A percentile compares a stretch with the other conserved stretches of the same genome.
Conservation (phyloP, 2,113 vertebrate species). For the Cichladusa arquata region DNA sequence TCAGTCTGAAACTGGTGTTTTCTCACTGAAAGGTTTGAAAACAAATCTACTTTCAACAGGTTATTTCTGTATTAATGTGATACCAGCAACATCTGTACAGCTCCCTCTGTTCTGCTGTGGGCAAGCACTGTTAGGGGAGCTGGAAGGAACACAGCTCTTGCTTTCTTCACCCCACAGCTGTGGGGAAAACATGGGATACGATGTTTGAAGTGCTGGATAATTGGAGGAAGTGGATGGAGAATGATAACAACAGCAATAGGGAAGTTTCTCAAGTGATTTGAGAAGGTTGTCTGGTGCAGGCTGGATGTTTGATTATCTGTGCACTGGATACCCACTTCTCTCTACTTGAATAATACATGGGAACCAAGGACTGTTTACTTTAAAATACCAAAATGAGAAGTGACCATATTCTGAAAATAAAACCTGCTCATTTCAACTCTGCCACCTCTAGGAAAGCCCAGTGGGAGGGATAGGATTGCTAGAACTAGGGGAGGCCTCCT, state of each 20-base stretch:
- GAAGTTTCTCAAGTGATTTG: constrained; percentile 26
- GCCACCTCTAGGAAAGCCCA: constrained; percentile 7
- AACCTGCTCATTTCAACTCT: constrained; percentile 41
- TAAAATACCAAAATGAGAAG: constrained; percentile 62
- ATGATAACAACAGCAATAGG: constrained; percentile 21
- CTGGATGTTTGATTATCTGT: constrained; percentile 51
- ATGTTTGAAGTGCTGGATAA: constrained; percentile 62
- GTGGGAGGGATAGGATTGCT: constrained; percentile 40
- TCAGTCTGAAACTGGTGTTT: background rate
- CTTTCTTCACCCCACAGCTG: constrained; percentile 37
- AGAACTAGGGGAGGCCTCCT: background rate
- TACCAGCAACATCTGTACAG: constrained; percentile 27
- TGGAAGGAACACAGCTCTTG: background rate
- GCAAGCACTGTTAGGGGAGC: background rate
- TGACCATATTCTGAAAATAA: constrained; percentile 60
- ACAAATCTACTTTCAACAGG: constrained; percentile 17
- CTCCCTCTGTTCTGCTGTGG: background rate
- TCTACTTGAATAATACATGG: constrained; percentile 64
- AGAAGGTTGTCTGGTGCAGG: background rate
- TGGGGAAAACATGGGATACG: background rate
- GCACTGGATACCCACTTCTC: constrained; percentile 44
- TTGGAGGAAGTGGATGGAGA: constrained; percentile 57
- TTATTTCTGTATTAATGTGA: constrained; percentile 21
- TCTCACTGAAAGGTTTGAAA: background rate
- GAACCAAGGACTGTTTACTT: constrained; percentile 60